Conservation (phyloP, 1,140 invertebrate species). For the Aleiodes sp. region DNA sequence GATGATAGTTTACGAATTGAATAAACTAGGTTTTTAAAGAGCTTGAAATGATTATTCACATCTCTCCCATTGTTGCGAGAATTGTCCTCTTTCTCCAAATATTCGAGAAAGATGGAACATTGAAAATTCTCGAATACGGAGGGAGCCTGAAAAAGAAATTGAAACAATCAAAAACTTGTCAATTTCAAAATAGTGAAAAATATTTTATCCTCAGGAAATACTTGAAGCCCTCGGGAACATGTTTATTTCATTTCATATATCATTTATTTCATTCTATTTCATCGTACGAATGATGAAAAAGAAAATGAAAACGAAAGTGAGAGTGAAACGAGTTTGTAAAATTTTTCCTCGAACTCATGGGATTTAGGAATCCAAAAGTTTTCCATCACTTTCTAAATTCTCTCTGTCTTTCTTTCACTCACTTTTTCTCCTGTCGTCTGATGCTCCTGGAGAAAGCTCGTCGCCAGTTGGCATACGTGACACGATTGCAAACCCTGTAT, state of each 20-base stretch:
- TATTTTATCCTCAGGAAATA: too few relatives aligned
- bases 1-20: background rate
- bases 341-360: background rate
- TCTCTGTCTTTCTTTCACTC: too few relatives aligned
- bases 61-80: too few relatives aligned
- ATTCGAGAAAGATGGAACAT: too few relatives aligned
- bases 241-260: background rate
- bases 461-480: constrained; percentile 1
- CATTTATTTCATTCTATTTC: background rate
- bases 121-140: too few relatives aligned
- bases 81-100: too few relatives aligned
- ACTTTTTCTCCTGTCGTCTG: constrained; percentile 1
- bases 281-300: background rate
- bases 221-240: too few relatives aligned
- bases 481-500: background rate
- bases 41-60: too few relatives aligned
- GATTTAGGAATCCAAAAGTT: constrained; percentile 1
- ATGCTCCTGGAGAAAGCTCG: constrained; percentile 13
- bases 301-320: background rate
- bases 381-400: constrained; percentile 17
- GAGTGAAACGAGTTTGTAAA: constrained; percentile 8
- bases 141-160: too few relatives aligned
- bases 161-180: too few relatives aligned
- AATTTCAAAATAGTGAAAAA: too few relatives aligned
- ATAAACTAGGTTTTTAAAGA: background rate